Evolutionary conservation across 2,113 vertebrate genomes (phyloP).

Genomic region (Oostethus manadensis): DNA sequence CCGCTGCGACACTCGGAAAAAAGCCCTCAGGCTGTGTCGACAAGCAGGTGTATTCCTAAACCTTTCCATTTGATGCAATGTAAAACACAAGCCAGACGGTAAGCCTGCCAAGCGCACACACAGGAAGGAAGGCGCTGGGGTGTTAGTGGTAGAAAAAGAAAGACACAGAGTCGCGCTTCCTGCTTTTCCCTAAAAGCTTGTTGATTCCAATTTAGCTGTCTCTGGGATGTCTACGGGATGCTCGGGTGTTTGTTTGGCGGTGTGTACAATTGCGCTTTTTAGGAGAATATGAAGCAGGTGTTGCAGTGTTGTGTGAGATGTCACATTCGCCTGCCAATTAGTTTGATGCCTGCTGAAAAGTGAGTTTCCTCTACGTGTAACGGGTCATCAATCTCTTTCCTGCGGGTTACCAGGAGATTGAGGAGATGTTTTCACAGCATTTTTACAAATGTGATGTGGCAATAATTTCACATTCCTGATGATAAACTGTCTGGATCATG

Average conservation of each 20-base stretch:
- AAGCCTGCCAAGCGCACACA: slow-evolving; percentile 31
- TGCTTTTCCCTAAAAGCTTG: slow-evolving; percentile 54
- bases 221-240: slow-evolving; percentile 28
- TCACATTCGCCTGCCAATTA: slow-evolving; percentile 51
- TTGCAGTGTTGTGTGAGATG: slow-evolving; percentile 35
- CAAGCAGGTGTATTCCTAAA: slow-evolving; percentile 33
- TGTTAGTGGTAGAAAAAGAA: slow-evolving; percentile 47
- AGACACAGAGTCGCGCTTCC: slow-evolving; percentile 41
- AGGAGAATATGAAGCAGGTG: slow-evolving; percentile 16
- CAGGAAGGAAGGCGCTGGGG: slow-evolving; percentile 23
- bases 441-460: not conserved
- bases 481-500: not conserved
- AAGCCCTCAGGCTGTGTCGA: slow-evolving; percentile 17
- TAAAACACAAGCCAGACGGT: slow-evolving; percentile 48
- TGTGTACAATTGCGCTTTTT: not conserved
- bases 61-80: slow-evolving; percentile 50
- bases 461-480: not conserved
- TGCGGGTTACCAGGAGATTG: slow-evolving; percentile 3
- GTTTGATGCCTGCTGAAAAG: slow-evolving; percentile 45
- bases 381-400: slow-evolving; percentile 14
- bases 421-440: not conserved
- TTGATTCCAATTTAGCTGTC: slow-evolving; percentile 65
- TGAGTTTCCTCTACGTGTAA: slow-evolving; percentile 31
- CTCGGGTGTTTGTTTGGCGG: slow-evolving; percentile 18
- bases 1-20: slow-evolving; percentile 5